Conservation (phyloP, 2,888 invertebrate species). For the Eupithecia pulchellata region DNA sequence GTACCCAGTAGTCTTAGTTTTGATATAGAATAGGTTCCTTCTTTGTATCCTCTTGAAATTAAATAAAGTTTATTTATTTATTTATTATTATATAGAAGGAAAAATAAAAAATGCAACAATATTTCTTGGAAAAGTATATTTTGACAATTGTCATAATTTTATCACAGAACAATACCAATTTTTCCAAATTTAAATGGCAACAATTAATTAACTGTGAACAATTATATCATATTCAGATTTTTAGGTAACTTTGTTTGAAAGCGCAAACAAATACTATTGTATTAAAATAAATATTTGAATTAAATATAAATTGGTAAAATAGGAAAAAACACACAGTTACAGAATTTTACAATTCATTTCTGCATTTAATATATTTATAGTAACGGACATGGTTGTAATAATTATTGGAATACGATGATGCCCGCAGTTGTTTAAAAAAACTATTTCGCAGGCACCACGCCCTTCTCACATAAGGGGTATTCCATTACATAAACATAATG, state of each 20-base stretch:
- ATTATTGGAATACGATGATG: too few species aligned
- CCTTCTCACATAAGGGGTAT: too few species aligned
- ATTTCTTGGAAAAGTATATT: background rate
- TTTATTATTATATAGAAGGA: too few species aligned
- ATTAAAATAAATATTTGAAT: background rate
- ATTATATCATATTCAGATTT: background rate
- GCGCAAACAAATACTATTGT: background rate
- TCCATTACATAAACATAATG: too few species aligned
- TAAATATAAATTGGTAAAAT: background rate
- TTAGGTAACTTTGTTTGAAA: background rate
- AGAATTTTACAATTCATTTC: background rate
- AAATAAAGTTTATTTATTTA: too few species aligned
- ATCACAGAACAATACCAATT: conserved; percentile 5
- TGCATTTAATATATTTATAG: too few species aligned
- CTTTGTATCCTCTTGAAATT: too few species aligned
- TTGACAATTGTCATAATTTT: background rate
- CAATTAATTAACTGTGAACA: background rate
- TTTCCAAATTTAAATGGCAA: conserved; percentile 3
- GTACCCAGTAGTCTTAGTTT: too few species aligned
- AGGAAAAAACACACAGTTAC: background rate
- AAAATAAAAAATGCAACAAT: background rate
- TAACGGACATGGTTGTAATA: too few species aligned
- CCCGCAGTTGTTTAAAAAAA: too few species aligned
- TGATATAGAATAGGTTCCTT: too few species aligned
- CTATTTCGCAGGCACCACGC: too few species aligned